A percentile compares a stretch with the other conserved stretches of the same genome.
phyloP scores from a whole-genome alignment of 2,888 invertebrate genomes.

The Mimachlamys varia region DNA sequence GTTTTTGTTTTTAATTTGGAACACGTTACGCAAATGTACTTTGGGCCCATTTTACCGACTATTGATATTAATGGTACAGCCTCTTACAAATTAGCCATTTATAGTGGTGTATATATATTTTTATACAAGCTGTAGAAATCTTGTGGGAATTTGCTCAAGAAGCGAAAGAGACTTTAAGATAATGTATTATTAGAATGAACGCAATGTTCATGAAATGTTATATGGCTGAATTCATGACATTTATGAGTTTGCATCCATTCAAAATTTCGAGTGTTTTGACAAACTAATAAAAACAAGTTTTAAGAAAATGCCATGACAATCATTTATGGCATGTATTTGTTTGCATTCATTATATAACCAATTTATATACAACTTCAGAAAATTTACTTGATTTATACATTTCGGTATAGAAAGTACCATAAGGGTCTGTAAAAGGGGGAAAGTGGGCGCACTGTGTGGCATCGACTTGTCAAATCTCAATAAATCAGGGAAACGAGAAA shows the following conservation, averaged over 20 bases:
- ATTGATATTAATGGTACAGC: no score
- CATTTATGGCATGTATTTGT: not conserved
- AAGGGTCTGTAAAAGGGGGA: not conserved
- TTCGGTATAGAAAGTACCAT: not conserved
- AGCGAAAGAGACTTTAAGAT: no score
- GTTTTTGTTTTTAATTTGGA: no score
- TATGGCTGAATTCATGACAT: not conserved
- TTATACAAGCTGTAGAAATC: no score
- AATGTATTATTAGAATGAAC: no score
- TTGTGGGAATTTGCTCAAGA: no score
- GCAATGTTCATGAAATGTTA: not conserved
- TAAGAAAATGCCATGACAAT: not conserved
- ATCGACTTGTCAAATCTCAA: constrained; percentile 19
- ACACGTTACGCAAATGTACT: no score
- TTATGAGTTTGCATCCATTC: not conserved
- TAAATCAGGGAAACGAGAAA: constrained; percentile 6
- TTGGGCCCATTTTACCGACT: no score
- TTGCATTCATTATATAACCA: not conserved
- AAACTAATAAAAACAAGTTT: not conserved
- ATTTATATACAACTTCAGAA: constrained; percentile 4
- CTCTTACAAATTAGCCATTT: no score
- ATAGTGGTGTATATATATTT: no score
- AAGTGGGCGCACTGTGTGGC: constrained; percentile 12
- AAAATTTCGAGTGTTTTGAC: not conserved
- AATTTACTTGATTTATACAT: not conserved